Evolutionary conservation across 2,797 vertebrate genomes (phyloP), one percentile per base, ranked within the genome.

Genomic region (Lacerta bilineata): DNA sequence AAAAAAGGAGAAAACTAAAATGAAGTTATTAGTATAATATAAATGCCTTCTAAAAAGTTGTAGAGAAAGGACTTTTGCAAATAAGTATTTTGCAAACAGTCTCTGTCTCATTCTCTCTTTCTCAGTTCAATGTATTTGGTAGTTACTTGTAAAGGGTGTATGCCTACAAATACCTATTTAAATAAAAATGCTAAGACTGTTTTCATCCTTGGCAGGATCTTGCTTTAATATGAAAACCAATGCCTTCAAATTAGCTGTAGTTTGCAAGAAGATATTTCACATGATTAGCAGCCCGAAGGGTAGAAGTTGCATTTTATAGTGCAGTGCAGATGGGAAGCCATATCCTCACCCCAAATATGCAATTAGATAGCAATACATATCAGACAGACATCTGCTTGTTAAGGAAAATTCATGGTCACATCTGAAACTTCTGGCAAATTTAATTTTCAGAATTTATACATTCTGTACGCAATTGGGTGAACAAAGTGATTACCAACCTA

Each of bases 1-100:
- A 23, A 46, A 93, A 91, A 93, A 94, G 82, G 43, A 91, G 50
- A 88, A 92, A 84, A 75, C 72, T 90, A 39, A 74, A 61, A 59
- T 85, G 90, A 92, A 84, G 66, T 87, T 78, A 88, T 84, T 87
- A 90, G 5, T 83, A 87, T 90, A 46, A 79, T 50, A 50, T 15
- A 15, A 15, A 55, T 55, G 13, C 50, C 50, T 79, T 17, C 36
- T 55, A 74, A 87, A 2, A 79, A 85, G 17, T 23, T 61, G 84
- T 85, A 33, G 87, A 87, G 87, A 88, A 93, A 74, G 89, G n/a
- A 55, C 13, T 23, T 78, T 92, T 39, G 10, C 74, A 90, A 92
- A 3, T 55, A 55, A 55, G 50, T 55, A 55, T 55, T 55, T 55
- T 55, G 50, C 50, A 55, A 15, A 55, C 13, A 55, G 50, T 55